These are phyloP conservation scores for Thelohanellus kitauei DNA, from an alignment of 30 jellyfish, hydroid and myxozoan species.

Conservation along the genomic window DNA sequence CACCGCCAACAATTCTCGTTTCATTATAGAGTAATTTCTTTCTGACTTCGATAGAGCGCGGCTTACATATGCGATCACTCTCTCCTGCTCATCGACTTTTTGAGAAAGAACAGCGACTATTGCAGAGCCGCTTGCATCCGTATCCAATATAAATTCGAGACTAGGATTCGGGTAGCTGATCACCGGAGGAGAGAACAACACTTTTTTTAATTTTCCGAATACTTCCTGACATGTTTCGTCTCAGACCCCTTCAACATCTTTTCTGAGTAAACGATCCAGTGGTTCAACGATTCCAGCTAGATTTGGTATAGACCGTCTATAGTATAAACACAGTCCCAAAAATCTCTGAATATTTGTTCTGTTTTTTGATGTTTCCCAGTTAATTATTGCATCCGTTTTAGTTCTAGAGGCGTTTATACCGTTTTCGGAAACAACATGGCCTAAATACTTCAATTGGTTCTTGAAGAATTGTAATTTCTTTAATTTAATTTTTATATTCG, in stretches of 20 bases:
- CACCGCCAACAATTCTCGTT: slow-evolving; percentile 17
- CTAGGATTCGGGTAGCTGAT: slow-evolving; percentile 8
- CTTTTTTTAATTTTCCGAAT: background rate
- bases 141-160: slow-evolving; percentile 5
- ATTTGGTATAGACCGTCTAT: background rate
- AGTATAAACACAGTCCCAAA: slow-evolving; percentile 18
- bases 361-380: no score
- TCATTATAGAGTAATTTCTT: slow-evolving; percentile 7
- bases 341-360: no score
- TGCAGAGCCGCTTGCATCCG: slow-evolving; percentile 15
- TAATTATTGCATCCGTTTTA: slow-evolving; percentile 9
- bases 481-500: slow-evolving; percentile 6
- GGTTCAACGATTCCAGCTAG: slow-evolving; percentile 1
- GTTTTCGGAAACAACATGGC: slow-evolving; percentile 2
- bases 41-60: slow-evolving; percentile 10
- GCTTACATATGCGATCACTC: slow-evolving; percentile 10
- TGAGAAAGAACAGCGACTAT: slow-evolving; percentile 18
- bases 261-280: slow-evolving; percentile 2
- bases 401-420: slow-evolving; percentile 9
- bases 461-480: slow-evolving; percentile 11
- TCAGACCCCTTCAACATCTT: slow-evolving; percentile 5
- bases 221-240: slow-evolving; percentile 2
- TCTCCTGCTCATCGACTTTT: slow-evolving; percentile 3
- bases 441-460: slow-evolving; percentile 3
- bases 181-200: slow-evolving; percentile 11